Evolutionary conservation across 1,140 invertebrate genomes (phyloP), one percentile per base, ranked within the genome.

Genomic region (Ips typographus): DNA sequence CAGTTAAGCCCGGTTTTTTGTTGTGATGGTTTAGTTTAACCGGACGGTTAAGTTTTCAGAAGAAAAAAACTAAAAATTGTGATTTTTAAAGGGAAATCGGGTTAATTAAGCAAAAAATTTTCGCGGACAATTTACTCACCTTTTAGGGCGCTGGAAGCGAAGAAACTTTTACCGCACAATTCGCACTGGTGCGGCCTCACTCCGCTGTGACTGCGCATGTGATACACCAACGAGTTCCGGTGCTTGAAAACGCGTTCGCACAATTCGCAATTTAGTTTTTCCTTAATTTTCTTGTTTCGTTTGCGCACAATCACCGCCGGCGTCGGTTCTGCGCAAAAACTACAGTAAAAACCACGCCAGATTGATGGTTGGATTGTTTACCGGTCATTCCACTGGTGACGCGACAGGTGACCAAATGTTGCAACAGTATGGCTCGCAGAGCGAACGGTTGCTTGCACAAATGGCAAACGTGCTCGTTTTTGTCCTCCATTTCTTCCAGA

Each of bases 211-310:
- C 90, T 91, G 67, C 90, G 80, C 82, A 92, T 85, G 75, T 95
- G 93, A 79, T 95, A 94, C 39, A 93, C 85, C 49, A 94, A 80
- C 52, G 93, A 94, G 80, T 94, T 95, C 58, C 90, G 83, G 73
- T 94, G 91, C 67, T 88, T 87, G 77, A 95, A 95, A 39, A 89
- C 85, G 60, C 90, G 81, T 8, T 85, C 83, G 73, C 93, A 95
- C 68, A 89, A 84, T 44, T 79, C 82, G 75, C 91, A 93, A 2
- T 81, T 79, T 47, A 87, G 75, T 39, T 68, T 71, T 40, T 66
- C 56, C 64, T 78, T 78, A 2, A 72, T 73, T 47, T 73, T 76
- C 43, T 69, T 68, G 57, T 74, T 77, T 58, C 75, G 76, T 40
- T 73, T 75, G 2, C 65, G 57, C 6, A 68, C 64, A 39, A 71